Conservation (phyloP, 2,797 vertebrate genomes). For the Lagodon rhomboides region DNA sequence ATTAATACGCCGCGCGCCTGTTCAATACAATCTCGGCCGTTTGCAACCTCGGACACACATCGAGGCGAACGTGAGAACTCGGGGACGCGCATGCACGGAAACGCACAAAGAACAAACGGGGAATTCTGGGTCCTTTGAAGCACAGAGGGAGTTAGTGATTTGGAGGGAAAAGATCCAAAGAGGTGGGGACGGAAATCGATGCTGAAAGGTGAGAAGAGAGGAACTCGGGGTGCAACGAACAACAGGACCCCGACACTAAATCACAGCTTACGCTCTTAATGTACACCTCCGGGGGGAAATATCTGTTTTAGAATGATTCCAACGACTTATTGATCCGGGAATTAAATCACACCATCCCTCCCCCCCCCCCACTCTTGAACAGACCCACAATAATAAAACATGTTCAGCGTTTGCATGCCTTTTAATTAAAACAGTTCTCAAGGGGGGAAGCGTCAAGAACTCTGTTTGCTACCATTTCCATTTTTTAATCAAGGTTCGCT, state of each 20-base stretch:
- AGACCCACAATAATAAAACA: constrained; percentile 61
- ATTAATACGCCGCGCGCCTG: constrained; percentile 15
- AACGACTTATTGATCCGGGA: constrained; percentile 79
- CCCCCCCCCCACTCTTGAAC: constrained; percentile 32
- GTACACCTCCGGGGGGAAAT: constrained; percentile 76
- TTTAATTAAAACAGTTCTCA: constrained; percentile 76
- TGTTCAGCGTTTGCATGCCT: constrained; percentile 60
- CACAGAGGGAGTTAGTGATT: constrained; percentile 44
- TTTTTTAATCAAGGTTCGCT: constrained; percentile 56
- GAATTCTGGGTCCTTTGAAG: constrained; percentile 48
- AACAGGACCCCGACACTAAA: constrained; percentile 63
- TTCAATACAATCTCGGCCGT: constrained; percentile 22
- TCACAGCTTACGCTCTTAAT: constrained; percentile 73
- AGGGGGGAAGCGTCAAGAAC: constrained; percentile 16
- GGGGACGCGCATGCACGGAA: constrained; percentile 7
- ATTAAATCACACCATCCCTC: constrained; percentile 66
- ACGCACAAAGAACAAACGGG: constrained; percentile 41
- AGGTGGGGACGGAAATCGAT: constrained; percentile 61
- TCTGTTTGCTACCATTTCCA: constrained; percentile 37
- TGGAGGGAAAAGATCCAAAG: constrained; percentile 30
- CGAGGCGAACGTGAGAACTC: constrained; percentile 17
- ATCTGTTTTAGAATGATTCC: constrained; percentile 73
- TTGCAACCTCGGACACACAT: constrained; percentile 34
- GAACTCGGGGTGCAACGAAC: constrained; percentile 54
- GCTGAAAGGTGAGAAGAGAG: constrained; percentile 54